These are phyloP conservation scores for Hemaris fuciformis DNA, from an alignment of 2,888 invertebrate genomes.

Conservation along the genomic window DNA sequence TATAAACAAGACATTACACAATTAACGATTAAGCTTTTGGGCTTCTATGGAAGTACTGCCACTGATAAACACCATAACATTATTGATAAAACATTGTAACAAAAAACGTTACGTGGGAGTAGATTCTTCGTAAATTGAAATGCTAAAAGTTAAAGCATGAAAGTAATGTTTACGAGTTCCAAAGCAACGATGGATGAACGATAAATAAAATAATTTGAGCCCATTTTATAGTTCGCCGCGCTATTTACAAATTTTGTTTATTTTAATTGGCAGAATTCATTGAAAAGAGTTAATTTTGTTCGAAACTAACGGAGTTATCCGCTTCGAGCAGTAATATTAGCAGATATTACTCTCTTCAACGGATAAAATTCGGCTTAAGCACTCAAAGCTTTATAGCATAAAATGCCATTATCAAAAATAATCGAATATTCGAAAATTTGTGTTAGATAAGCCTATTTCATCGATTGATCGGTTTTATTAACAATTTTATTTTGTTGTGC, in stretches of 20 bases:
- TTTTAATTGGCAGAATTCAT: constrained; percentile 1
- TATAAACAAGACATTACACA: too few relatives aligned
- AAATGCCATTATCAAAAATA: neutral
- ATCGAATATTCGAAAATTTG: too few relatives aligned
- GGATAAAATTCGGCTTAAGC: neutral
- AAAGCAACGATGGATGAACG: neutral
- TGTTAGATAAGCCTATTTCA: too few relatives aligned
- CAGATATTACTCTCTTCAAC: neutral
- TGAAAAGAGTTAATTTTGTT: neutral
- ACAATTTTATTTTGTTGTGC: too few relatives aligned
- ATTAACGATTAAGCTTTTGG: too few relatives aligned
- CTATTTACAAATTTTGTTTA: neutral
- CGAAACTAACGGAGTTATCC: neutral
- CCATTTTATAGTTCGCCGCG: neutral
- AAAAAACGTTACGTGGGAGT: neutral
- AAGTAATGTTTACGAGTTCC: neutral
- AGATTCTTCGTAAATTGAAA: neutral
- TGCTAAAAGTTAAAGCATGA: neutral
- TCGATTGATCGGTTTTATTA: too few relatives aligned
- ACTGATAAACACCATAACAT: too few relatives aligned
- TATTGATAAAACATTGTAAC: too few relatives aligned
- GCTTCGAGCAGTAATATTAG: neutral
- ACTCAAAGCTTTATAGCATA: neutral
- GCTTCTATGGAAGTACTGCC: too few relatives aligned
- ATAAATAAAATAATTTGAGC: neutral